phyloP scores from a whole-genome alignment of 2,888 invertebrate species.

The Drosophila silvestris region DNA sequence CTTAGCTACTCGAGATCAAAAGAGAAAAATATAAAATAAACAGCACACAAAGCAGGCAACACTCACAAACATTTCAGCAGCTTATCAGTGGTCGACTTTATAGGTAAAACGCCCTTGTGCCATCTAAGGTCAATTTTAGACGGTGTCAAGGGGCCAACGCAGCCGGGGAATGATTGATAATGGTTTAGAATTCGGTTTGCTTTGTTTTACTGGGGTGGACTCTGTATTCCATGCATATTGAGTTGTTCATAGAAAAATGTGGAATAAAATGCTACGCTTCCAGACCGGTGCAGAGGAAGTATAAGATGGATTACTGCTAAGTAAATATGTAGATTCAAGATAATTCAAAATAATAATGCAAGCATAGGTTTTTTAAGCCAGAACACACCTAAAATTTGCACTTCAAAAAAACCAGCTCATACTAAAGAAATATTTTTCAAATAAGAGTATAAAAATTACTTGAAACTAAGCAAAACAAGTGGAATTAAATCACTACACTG shows the following conservation, averaged over 20 bases:
- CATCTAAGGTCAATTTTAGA: constrained; percentile 50
- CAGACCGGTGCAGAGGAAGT: background rate
- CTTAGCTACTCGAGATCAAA: constrained; percentile 16
- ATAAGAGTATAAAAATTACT: background rate
- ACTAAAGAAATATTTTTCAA: background rate
- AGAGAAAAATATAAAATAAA: background rate
- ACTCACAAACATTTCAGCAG: constrained; percentile 5
- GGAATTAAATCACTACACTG: background rate
- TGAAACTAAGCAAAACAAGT: background rate
- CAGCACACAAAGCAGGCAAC: background rate
- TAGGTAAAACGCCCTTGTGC: constrained; percentile 41
- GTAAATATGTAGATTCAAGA: constrained; percentile 6
- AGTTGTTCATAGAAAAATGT: background rate
- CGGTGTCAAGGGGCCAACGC: constrained; percentile 10
- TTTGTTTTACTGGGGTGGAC: background rate
- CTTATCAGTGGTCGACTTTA: constrained; percentile 52
- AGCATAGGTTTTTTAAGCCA: background rate
- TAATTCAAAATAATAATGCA: background rate
- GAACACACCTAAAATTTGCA: background rate
- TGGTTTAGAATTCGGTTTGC: constrained; percentile 12
- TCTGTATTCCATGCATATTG: background rate
- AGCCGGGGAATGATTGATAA: constrained; percentile 53
- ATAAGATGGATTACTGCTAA: constrained; percentile 21
- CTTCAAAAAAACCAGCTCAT: background rate
- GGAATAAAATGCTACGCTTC: background rate